phyloP scores from a whole-genome alignment of 1,140 invertebrate genomes.

The Halesus radiatus region DNA sequence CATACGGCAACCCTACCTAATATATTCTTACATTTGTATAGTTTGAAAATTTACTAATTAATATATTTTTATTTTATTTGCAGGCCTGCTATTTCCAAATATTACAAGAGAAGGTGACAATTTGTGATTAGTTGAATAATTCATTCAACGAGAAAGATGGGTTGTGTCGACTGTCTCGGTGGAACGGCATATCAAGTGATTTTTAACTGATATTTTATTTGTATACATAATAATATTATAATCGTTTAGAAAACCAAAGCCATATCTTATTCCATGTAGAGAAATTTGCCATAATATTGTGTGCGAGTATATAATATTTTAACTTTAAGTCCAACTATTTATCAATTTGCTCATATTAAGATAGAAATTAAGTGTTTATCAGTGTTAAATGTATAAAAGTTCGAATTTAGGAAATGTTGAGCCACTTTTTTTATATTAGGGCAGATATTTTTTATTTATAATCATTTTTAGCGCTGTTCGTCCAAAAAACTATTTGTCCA shows the following conservation, averaged over 20 bases:
- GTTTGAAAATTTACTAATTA: no score
- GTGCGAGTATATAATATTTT: slow-evolving; percentile 19
- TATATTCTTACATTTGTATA: no score
- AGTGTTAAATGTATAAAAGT: slow-evolving; percentile 26
- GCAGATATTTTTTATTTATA: no score
- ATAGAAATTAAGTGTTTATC: slow-evolving; percentile 4
- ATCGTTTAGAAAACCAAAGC: slow-evolving; percentile 23
- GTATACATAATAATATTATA: slow-evolving; percentile 1
- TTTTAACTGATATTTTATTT: neutral
- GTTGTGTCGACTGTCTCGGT: no score
- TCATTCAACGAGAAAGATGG: neutral
- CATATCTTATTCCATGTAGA: slow-evolving; percentile 25
- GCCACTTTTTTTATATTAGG: no score
- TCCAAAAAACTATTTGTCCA: no score
- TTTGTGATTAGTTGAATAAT: slow-evolving; percentile 62
- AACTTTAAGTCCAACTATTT: neutral
- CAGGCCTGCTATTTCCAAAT: slow-evolving; percentile 82
- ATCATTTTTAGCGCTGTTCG: no score
- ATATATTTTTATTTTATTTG: slow-evolving; percentile 47
- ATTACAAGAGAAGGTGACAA: slow-evolving; percentile 78
- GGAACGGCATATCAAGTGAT: neutral
- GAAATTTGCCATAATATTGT: neutral
- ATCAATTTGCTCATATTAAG: neutral
- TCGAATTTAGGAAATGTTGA: neutral
- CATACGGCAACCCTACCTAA: no score